A percentile compares a stretch with the other conserved stretches of the same genome.
Evolutionary conservation across 1,140 invertebrate genomes (phyloP).

Genomic region (Drosophila pandora): DNA sequence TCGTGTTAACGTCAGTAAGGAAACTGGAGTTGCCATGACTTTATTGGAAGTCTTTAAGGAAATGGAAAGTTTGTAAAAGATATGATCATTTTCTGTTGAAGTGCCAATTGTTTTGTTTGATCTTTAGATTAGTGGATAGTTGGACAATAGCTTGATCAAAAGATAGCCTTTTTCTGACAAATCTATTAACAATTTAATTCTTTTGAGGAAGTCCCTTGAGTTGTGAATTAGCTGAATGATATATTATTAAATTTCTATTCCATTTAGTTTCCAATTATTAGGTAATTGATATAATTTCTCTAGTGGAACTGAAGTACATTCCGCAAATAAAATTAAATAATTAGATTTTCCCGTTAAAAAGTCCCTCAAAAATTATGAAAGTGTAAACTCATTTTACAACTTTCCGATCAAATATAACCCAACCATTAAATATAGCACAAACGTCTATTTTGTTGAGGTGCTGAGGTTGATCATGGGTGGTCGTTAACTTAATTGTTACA

Average conservation of each 20-base stretch:
- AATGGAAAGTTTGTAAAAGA: neutral
- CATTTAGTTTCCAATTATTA: no score
- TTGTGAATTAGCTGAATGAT: neutral
- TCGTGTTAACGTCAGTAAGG: neutral
- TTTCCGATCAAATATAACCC: neutral
- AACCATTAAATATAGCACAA: constrained; percentile 1
- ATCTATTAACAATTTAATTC: neutral
- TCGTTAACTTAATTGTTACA: constrained; percentile 40
- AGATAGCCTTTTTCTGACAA: neutral
- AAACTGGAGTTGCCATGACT: neutral
- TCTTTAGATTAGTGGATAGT: no score
- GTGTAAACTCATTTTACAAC: constrained; percentile 2
- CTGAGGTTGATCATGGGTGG: constrained; percentile 6
- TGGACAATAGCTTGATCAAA: no score
- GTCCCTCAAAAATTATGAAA: neutral
- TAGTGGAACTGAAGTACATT: neutral
- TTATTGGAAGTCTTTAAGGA: neutral
- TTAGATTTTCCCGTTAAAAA: neutral
- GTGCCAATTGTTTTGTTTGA: neutral
- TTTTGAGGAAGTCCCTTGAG: neutral
- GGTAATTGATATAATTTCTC: no score
- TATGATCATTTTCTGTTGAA: neutral
- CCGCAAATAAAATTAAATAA: neutral
- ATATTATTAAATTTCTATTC: no score
- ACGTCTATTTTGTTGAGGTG: neutral